Percentiles rank a stretch among this genome's conserved stretches.
Evolutionary conservation across 2,113 vertebrate species (phyloP).

Genomic region (Cryptotis parvus): DNA sequence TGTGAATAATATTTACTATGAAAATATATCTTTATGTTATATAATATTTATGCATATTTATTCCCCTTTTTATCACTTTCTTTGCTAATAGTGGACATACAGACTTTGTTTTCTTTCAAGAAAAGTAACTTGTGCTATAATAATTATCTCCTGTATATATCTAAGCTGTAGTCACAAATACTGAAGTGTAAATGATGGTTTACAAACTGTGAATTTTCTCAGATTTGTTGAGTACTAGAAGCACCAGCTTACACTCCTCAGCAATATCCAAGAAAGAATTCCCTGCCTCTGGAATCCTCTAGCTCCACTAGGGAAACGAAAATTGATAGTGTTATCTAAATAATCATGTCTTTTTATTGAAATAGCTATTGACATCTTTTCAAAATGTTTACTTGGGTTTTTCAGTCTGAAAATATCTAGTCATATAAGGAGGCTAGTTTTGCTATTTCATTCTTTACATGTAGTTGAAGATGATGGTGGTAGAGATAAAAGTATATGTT

Average conservation of each 20-base stretch:
- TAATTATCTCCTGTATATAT: background rate
- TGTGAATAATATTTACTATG: too few species aligned
- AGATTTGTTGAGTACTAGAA: background rate
- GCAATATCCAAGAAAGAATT: background rate
- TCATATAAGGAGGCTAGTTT: background rate
- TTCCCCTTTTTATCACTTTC: too few species aligned
- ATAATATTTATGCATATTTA: too few species aligned
- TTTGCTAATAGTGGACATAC: too few species aligned
- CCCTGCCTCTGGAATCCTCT: background rate
- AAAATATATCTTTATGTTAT: too few species aligned
- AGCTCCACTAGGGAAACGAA: background rate
- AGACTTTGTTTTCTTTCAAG: too few species aligned
- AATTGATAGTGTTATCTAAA: background rate
- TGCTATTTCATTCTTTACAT: background rate
- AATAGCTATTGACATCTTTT: background rate
- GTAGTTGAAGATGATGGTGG: too few species aligned
- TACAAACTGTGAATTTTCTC: constrained; percentile 5
- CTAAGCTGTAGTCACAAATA: background rate
- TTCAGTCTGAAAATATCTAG: background rate
- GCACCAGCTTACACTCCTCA: background rate
- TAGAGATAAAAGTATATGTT: too few species aligned
- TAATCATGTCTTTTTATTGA: background rate
- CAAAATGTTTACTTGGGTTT: constrained; percentile 4
- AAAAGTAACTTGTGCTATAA: background rate
- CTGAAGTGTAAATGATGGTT: background rate